A percentile compares a stretch with the other conserved stretches of the same genome.
phyloP scores from a whole-genome alignment of 2,797 vertebrate species.

The Aeoliscus strigatus region DNA sequence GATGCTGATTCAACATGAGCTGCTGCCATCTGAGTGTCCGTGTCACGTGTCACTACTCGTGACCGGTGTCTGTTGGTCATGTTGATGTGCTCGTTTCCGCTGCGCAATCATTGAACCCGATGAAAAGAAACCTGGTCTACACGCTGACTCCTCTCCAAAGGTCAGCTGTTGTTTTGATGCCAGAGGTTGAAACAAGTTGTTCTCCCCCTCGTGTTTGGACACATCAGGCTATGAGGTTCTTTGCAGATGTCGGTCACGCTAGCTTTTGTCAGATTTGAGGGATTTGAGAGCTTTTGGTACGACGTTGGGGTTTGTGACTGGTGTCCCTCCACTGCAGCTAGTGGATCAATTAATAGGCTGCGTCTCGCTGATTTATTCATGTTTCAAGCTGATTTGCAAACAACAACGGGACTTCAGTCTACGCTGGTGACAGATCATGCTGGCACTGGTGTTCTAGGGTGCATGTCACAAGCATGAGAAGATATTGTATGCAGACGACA shows the following conservation, averaged over 20 bases:
- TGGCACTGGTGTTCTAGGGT: too few species aligned
- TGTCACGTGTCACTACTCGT: constrained; percentile 32
- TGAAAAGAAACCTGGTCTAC: constrained; percentile 16
- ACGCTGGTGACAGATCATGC: too few species aligned
- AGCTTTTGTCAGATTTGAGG: too few species aligned
- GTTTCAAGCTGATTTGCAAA: too few species aligned
- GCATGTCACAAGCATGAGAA: too few species aligned
- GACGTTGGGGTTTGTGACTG: too few species aligned
- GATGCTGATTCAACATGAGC: constrained; percentile 36
- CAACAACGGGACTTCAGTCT: too few species aligned
- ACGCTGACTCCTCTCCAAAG: constrained; percentile 22
- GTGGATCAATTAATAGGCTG: too few species aligned
- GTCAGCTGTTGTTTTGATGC: constrained; percentile 21
- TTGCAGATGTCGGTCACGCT: not conserved
- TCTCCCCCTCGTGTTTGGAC: not conserved
- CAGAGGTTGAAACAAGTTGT: constrained; percentile 8
- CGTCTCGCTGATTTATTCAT: too few species aligned
- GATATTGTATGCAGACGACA: too few species aligned
- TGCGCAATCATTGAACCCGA: constrained; percentile 17
- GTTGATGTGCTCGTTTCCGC: constrained; percentile 27
- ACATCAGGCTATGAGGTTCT: not conserved
- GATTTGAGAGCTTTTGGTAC: too few species aligned
- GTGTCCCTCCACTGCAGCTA: too few species aligned
- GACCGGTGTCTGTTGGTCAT: constrained; percentile 10
- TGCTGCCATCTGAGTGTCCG: constrained; percentile 17